Conservation (phyloP, 2,113 vertebrate genomes). For the Ceyx melanurus region DNA sequence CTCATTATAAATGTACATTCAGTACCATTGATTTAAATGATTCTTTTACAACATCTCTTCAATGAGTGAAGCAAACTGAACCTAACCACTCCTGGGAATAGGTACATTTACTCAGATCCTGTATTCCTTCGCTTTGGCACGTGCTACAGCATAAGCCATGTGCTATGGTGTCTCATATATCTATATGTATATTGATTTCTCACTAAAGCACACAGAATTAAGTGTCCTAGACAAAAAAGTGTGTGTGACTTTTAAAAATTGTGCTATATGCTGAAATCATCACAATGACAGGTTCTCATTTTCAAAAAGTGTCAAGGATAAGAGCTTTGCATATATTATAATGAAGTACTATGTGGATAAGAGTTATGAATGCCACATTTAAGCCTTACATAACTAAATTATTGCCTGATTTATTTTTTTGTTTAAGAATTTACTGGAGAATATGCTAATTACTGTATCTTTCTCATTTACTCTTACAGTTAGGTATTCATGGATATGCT, state of each 20-base stretch:
- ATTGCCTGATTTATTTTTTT: conserved; percentile 61
- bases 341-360: conserved; percentile 52
- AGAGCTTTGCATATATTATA: conserved; percentile 50
- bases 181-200: neutral
- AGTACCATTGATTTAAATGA: neutral
- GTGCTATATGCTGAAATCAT: conserved; percentile 59
- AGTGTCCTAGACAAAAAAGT: neutral
- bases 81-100: neutral
- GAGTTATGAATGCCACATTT: conserved; percentile 54
- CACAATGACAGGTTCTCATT: conserved; percentile 36
- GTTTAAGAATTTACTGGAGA: conserved; percentile 41
- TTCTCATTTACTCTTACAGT: conserved; percentile 76
- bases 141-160: neutral
- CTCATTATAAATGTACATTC: neutral
- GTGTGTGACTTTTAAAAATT: conserved; percentile 66
- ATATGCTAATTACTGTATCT: conserved; percentile 58
- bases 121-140: neutral
- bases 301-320: conserved; percentile 61
- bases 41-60: neutral
- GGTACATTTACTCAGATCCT: neutral
- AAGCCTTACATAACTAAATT: conserved; percentile 59
- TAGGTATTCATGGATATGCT: conserved; percentile 97
- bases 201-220: neutral
- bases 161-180: too few relatives aligned
- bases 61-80: neutral